Evolutionary conservation across 2,888 invertebrate species (phyloP).

Genomic region (Pachliopta kotzebuea): DNA sequence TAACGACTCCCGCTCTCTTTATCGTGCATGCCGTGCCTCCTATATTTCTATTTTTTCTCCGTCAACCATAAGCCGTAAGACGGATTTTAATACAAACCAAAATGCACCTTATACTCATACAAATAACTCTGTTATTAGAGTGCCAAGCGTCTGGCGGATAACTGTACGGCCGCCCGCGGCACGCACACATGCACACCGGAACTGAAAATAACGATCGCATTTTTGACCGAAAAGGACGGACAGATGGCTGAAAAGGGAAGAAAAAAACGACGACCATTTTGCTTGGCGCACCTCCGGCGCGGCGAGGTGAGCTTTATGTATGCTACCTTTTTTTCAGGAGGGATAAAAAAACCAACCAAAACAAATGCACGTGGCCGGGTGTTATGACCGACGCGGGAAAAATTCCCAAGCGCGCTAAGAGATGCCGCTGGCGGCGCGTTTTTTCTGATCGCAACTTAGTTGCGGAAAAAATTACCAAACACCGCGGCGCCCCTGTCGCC

Average conservation of each 20-base stretch:
- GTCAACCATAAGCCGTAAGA: constrained; percentile 73
- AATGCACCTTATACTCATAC: constrained; percentile 31
- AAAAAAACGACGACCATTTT: constrained; percentile 81
- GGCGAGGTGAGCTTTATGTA: constrained; percentile 73
- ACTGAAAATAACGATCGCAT: constrained; percentile 82
- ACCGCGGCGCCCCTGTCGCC: constrained; percentile 62
- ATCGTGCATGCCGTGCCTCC: constrained; percentile 77
- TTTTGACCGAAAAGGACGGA: constrained; percentile 81
- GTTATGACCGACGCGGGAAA: constrained; percentile 76
- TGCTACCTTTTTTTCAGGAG: constrained; percentile 70
- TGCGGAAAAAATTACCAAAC: constrained; percentile 63
- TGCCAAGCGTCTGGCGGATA: constrained; percentile 48
- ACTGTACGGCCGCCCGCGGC: constrained; percentile 52
- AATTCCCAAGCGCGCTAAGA: constrained; percentile 70
- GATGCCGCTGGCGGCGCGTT: constrained; percentile 74
- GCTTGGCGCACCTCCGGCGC: constrained; percentile 74
- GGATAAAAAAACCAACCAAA: constrained; percentile 74
- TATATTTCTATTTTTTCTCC: constrained; percentile 81
- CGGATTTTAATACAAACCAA: constrained; percentile 42
- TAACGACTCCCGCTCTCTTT: constrained; percentile 80
- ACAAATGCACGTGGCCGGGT: constrained; percentile 79
- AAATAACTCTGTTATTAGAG: constrained; percentile 37
- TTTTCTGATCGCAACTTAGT: constrained; percentile 65
- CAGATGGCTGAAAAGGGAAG: constrained; percentile 80
- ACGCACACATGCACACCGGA: constrained; percentile 78